Base-by-base conservation (phyloP, 2,797 vertebrate species). In the Hephaestus fuliginosus region DNA sequence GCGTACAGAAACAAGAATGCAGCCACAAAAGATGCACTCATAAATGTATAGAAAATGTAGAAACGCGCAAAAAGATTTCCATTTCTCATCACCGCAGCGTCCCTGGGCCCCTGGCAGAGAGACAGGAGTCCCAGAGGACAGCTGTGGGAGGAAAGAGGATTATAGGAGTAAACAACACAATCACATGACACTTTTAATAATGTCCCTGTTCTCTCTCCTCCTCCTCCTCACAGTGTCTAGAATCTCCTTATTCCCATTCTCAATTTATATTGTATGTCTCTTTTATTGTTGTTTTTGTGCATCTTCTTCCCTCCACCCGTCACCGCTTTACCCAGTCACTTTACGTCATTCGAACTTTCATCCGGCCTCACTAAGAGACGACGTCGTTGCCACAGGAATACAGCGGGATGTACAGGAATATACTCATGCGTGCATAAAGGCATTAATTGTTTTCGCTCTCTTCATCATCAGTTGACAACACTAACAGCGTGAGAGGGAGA, bases 121-220 rank as follows among this genome's bases (percentile, higher is more conserved):
- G 49, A 53, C 20, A 53, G 61, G 56, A 48, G 18, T 89, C 88
- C 67, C 82, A 64, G 63, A 76, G 86, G 85, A 88, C 1, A 1
- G 22, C 2, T 4, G 62, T 65, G 20, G 44, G 74, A 60, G 61
- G 48, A 80, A 70, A 80, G 68, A 71, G 55, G 74, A 85, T 80
- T 85, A 80, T 28, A 75, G 70, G 62, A 69, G 80, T 79, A 88
- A 88, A 88, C 82, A 84, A 82, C 62, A 72, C 30, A 9, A 71
- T 81, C 81, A 86, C 49, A 81, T 77, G 80, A 78, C 83, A 88
- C 58, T 25, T 85, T 75, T 86, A 87, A 85, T 88, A 74, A 88
- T 48, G 64, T 71, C 55, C 25, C n/a, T 67, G 53, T 62, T 44
- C 63, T 53, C 46, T 67, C 58, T 17, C 33, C 7, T 53, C 48